These are phyloP conservation scores for Aplodontia rufa DNA, from an alignment of 2,113 vertebrate species.

Conservation along the genomic window DNA sequence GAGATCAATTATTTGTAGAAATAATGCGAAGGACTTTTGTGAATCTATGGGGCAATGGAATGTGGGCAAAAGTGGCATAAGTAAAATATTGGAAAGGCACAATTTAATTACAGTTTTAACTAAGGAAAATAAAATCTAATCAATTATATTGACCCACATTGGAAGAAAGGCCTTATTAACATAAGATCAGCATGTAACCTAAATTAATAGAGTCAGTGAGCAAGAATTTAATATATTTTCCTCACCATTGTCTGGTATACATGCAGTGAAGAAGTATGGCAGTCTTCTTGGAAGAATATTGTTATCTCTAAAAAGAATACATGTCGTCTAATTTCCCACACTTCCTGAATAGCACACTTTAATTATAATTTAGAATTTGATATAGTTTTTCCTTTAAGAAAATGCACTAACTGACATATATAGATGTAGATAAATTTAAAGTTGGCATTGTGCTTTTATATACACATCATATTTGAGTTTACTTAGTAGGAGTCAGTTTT, in stretches of 20 bases:
- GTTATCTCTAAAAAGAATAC: not conserved
- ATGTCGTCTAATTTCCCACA: not conserved
- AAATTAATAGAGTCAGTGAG: not conserved
- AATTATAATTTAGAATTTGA: not conserved
- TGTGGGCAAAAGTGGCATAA: not conserved
- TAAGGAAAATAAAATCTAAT: slow-evolving; percentile 35
- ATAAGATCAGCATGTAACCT: not conserved
- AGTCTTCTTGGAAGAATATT: not conserved
- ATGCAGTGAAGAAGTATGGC: not conserved
- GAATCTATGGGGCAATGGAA: not conserved
- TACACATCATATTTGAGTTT: not conserved
- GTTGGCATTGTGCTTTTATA: not conserved
- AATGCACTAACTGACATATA: not conserved
- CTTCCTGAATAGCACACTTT: not conserved
- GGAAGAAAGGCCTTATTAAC: not conserved
- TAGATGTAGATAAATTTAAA: not conserved
- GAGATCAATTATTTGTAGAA: not conserved
- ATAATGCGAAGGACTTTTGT: not conserved
- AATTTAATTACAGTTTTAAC: slow-evolving; percentile 2
- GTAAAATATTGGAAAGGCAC: not conserved
- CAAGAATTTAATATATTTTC: not conserved
- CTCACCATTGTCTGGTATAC: not conserved
- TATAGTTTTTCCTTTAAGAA: not conserved
- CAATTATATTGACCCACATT: not conserved
- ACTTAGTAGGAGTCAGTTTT: not conserved